phyloP scores from a whole-genome alignment of 2,797 vertebrate species.

The Uromys caudimaculatus region DNA sequence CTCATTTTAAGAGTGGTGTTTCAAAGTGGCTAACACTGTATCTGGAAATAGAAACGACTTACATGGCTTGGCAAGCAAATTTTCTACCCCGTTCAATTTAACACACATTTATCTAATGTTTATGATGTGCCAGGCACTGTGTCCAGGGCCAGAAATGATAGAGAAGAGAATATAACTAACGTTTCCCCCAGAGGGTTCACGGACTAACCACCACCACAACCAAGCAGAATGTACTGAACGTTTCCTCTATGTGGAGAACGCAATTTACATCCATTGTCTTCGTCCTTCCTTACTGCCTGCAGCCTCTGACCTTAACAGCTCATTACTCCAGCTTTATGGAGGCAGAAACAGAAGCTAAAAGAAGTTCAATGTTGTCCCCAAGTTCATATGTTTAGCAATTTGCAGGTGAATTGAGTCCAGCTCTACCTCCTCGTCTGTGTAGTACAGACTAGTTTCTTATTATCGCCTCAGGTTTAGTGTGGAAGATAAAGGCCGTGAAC shows the following conservation, averaged over 20 bases:
- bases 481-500: slow-evolving; percentile 14
- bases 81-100: slow-evolving; percentile 25
- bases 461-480: neutral
- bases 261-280: neutral
- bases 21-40: neutral
- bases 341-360: slow-evolving; percentile 29
- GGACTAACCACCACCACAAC: neutral
- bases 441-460: neutral
- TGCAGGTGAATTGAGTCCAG: neutral
- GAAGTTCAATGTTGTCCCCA: neutral
- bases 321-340: neutral
- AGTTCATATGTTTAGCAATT: neutral
- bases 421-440: neutral
- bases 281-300: neutral
- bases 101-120: slow-evolving; percentile 19
- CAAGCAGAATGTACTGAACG: neutral
- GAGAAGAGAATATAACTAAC: neutral
- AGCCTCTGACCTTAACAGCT: neutral
- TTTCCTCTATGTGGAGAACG: neutral
- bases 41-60: slow-evolving; percentile 54
- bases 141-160: neutral
- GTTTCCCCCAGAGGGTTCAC: neutral
- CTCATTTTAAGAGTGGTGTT: neutral
- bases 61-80: neutral
- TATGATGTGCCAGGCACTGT: neutral